phyloP scores from a whole-genome alignment of 1,140 invertebrate genomes.

The Drosophila nikananu region DNA sequence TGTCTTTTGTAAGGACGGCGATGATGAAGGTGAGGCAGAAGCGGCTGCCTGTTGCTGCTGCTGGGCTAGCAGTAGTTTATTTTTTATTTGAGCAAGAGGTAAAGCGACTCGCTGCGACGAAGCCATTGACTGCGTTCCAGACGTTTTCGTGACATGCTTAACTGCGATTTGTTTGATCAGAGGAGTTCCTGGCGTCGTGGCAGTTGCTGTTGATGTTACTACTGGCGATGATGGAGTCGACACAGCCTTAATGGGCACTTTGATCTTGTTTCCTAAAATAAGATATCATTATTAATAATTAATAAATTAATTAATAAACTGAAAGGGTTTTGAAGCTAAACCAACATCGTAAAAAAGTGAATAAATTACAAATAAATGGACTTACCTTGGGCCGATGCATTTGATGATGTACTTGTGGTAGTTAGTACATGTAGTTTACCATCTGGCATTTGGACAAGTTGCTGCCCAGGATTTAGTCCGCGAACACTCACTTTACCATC shows the following conservation, averaged over 20 bases:
- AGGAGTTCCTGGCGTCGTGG: conserved; percentile 28
- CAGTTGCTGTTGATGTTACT: conserved; percentile 27
- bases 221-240: conserved; percentile 41
- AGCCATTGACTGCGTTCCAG: conserved; percentile 46
- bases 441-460: conserved; percentile 96
- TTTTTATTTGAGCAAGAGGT: conserved; percentile 69
- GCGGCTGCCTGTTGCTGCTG: conserved; percentile 52
- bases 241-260: conserved; percentile 67
- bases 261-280: conserved; percentile 49
- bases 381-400: conserved; percentile 70
- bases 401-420: conserved; percentile 81
- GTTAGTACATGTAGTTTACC: conserved; percentile 96
- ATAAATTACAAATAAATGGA: neutral
- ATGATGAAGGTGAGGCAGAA: conserved; percentile 7
- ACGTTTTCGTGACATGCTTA: conserved; percentile 69
- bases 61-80: conserved; percentile 64
- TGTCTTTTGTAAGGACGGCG: conserved; percentile 61
- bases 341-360: neutral
- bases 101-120: conserved; percentile 69
- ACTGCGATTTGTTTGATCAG: conserved; percentile 76
- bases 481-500: conserved; percentile 97
- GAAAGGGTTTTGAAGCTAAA: neutral
- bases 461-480: conserved; percentile 96
- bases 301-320: no score
- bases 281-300: neutral